phyloP scores from a whole-genome alignment of 1,140 invertebrate species.

The Parasteatoda tepidariorum region DNA sequence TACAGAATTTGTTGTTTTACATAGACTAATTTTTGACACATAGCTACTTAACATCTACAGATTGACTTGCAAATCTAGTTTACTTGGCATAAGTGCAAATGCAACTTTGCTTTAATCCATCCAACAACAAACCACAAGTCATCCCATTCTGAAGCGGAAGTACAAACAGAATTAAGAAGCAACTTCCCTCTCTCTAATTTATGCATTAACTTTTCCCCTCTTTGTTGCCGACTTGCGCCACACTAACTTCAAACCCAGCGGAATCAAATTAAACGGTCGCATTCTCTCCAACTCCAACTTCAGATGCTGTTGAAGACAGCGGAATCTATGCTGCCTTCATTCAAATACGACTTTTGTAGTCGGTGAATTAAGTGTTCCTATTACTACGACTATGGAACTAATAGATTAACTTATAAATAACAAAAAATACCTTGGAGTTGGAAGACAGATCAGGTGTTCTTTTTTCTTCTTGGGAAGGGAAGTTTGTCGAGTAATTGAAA shows the following conservation, averaged over 20 bases:
- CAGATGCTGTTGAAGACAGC: not conserved
- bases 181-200: not conserved
- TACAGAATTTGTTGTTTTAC: no score
- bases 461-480: not conserved
- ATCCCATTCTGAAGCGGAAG: no score
- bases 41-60: no score
- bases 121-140: no score
- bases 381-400: not conserved
- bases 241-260: not conserved
- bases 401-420: constrained; percentile 51
- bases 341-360: constrained; percentile 14
- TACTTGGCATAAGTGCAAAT: no score
- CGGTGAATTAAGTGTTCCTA: constrained; percentile 23
- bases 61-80: no score
- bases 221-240: not conserved
- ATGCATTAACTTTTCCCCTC: not conserved
- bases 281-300: constrained; percentile 8
- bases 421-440: not conserved
- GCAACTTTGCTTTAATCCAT: no score
- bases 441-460: constrained; percentile 19
- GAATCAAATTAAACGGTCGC: constrained; percentile 22
- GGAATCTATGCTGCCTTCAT: not conserved
- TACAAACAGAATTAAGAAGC: not conserved
- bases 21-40: no score
- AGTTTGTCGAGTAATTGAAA: constrained; percentile 39